Evolutionary conservation across 2,888 invertebrate species (phyloP).

Genomic region (Philaethria dido): DNA sequence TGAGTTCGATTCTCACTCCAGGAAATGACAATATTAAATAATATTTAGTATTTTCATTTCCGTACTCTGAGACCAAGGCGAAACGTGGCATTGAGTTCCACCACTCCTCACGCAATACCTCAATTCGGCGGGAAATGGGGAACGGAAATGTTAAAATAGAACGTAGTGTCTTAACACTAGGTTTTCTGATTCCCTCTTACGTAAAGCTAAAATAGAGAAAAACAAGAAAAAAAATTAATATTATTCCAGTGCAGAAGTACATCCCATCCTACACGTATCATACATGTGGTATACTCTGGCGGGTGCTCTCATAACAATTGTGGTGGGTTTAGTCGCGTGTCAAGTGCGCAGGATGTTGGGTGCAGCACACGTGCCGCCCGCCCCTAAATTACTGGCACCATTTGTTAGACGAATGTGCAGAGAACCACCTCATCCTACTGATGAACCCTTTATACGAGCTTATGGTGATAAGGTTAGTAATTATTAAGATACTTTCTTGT

Average conservation of each 20-base stretch:
- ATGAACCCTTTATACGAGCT: conserved; percentile 71
- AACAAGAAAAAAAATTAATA: background rate
- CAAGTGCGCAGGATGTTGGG: conserved; percentile 60
- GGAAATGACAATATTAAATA: no score
- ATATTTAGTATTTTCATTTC: no score
- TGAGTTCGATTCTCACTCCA: no score
- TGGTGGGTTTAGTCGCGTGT: conserved; percentile 63
- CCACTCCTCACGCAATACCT: no score
- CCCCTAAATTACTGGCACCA: conserved; percentile 86
- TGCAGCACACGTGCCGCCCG: conserved; percentile 64
- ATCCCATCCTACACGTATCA: conserved; percentile 88
- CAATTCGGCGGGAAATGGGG: no score
- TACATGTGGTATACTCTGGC: conserved; percentile 90
- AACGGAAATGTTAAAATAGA: no score
- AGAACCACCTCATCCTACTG: conserved; percentile 74
- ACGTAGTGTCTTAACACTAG: no score
- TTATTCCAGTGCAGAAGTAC: conserved; percentile 76
- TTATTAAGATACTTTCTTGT: background rate
- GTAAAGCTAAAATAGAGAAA: no score
- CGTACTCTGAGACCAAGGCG: no score
- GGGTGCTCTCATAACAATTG: conserved; percentile 64
- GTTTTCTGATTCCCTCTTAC: no score
- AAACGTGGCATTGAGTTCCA: no score
- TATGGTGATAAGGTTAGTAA: conserved; percentile 67
- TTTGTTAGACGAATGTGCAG: conserved; percentile 85